Evolutionary conservation across 2,113 vertebrate species (phyloP).

Genomic region (Columba livia): DNA sequence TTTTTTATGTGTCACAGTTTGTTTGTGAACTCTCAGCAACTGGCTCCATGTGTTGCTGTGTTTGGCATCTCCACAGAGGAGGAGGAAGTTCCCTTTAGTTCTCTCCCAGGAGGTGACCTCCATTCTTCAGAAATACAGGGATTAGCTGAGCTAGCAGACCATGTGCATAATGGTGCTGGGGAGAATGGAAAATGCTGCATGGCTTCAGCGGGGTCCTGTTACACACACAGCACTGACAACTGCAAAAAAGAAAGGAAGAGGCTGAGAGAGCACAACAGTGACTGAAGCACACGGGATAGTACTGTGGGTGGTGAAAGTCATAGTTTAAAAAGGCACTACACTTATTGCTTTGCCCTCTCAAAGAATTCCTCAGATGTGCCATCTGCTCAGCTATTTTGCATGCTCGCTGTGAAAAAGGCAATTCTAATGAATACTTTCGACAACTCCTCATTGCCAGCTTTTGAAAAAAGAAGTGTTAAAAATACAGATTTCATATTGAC

Average conservation of each 20-base stretch:
- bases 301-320: fast-evolving
- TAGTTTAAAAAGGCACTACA: not conserved
- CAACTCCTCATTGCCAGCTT: not conserved
- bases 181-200: not conserved
- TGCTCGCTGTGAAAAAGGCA: not conserved
- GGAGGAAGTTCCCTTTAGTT: constrained; percentile 11
- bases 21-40: not conserved
- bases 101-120: constrained; percentile 32
- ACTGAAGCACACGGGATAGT: not conserved
- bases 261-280: not conserved
- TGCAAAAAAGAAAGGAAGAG: not conserved
- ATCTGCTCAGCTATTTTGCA: not conserved
- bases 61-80: not conserved
- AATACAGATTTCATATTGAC: not conserved
- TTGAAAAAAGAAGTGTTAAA: not conserved
- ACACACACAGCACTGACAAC: not conserved
- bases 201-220: not conserved
- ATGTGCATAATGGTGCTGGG: not conserved
- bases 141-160: constrained; percentile 15
- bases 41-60: constrained; percentile 16
- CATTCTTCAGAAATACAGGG: constrained; percentile 30
- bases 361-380: not conserved
- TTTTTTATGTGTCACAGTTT: not conserved
- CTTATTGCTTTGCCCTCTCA: not conserved
- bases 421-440: not conserved